Percentiles rank a stretch among this genome's conserved stretches.
Evolutionary conservation across 1,140 invertebrate species (phyloP).

Genomic region (Ceratosolen fusciceps): DNA sequence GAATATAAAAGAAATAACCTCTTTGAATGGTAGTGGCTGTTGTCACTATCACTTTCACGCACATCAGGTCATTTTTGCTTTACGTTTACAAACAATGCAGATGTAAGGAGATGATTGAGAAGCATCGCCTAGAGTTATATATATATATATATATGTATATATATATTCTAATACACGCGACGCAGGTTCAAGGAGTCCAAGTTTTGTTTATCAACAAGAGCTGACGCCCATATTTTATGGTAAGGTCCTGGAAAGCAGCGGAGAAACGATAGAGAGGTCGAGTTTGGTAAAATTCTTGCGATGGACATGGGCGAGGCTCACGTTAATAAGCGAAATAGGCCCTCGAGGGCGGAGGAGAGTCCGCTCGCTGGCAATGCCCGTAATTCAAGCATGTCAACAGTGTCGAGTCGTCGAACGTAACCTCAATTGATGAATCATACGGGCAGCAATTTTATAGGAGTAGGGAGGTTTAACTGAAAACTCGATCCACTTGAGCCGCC

Average conservation of each 20-base stretch:
- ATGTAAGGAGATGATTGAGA: neutral
- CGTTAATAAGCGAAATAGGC: too few relatives aligned
- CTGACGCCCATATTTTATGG: conserved; percentile 34
- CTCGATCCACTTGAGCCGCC: neutral
- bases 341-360: too few relatives aligned
- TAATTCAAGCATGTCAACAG: conserved; percentile 37
- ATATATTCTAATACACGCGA: too few relatives aligned
- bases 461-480: neutral
- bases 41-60: neutral
- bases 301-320: too few relatives aligned
- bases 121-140: conserved; percentile 13
- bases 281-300: too few relatives aligned
- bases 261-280: neutral
- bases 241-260: neutral
- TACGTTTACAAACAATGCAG: neutral
- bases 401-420: conserved; percentile 37
- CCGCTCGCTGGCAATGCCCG: too few relatives aligned
- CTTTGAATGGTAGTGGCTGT: conserved; percentile 24
- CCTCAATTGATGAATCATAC: conserved; percentile 48
- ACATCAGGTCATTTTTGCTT: conserved; percentile 37
- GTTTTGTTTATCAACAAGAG: too few relatives aligned
- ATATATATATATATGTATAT: too few relatives aligned
- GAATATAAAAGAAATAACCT: conserved; percentile 24
- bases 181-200: too few relatives aligned
- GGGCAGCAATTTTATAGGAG: conserved; percentile 29